phyloP scores from a whole-genome alignment of 2,797 vertebrate species.

The Salarias fasciatus region DNA sequence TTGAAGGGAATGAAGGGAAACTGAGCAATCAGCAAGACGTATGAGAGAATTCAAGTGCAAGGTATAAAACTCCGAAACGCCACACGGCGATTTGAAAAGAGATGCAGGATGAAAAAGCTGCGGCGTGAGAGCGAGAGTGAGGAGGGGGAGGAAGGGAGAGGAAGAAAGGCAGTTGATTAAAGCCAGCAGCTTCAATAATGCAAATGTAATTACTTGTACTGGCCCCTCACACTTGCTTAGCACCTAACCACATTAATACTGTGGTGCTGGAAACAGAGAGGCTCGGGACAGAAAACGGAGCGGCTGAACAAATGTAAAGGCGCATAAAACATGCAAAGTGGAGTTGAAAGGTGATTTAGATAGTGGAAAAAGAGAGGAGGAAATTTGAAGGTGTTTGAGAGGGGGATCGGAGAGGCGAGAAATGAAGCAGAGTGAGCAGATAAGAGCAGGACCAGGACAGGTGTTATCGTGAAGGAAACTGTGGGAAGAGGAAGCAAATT shows the following conservation, averaged over 20 bases:
- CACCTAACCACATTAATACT: constrained; percentile 69
- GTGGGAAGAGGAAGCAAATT: neutral
- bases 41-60: neutral
- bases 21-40: neutral
- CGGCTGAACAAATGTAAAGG: constrained; percentile 17
- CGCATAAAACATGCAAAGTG: neutral
- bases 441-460: neutral
- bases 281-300: constrained; percentile 13
- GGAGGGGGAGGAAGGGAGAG: constrained; percentile 16
- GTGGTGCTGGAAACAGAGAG: constrained; percentile 24
- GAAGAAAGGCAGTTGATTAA: constrained; percentile 71
- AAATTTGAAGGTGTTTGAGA: neutral
- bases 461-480: no score
- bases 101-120: constrained; percentile 21
- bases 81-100: constrained; percentile 4
- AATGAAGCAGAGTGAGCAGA: neutral
- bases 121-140: no score
- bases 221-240: constrained; percentile 67
- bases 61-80: neutral
- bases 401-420: constrained; percentile 2
- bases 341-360: constrained; percentile 15
- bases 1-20: neutral
- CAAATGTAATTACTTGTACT: constrained; percentile 81
- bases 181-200: constrained; percentile 81
- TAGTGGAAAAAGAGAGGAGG: neutral